Evolutionary conservation across 2,888 invertebrate genomes (phyloP), one percentile per base, ranked within the genome.

Genomic region (Caradrina clavipalpis): DNA sequence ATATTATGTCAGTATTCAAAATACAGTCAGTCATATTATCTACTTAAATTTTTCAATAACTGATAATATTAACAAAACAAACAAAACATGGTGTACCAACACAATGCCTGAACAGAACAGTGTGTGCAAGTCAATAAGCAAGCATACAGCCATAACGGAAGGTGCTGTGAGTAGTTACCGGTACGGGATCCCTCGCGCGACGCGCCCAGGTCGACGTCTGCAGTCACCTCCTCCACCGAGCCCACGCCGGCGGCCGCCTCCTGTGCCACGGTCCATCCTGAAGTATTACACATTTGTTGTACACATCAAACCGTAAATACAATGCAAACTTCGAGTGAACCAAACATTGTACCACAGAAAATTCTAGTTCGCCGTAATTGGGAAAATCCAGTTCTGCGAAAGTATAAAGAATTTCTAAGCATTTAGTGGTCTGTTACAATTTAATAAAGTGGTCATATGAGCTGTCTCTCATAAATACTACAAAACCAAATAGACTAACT

Each of bases 121-220:
- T 31, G 50, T 47, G 45, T 17, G 13, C 8, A 42, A 47, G 5
- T 19, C 8, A 39, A 26, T 15, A 15, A 6, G 26, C 19, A 53
- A 26, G 22, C 11, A n/a, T 7, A 64, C 10, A 21, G n/a, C 15
- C 35, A n/a, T n/a, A 13, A 11, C 19, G 15, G 22, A 6, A 31
- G 13, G 21, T 10, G 17, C 17, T 17, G 26, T 15, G 26, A 42
- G 11, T 59, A 60, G 17, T 88, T 83, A 98, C 98, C 98, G 90
- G 99, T 99, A 91, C 98, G 97, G 11, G 99, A 99, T 72, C 97
- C 98, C 93, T 99, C 98, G 79, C 98, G 96, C 77, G 97, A 98
- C 57, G 98, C 97, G 17, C 99, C 99, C 67, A 99, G 95, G 91
- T 99, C 98, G 45, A 97, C 95, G 60, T 98, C 98, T 64, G 98